Base-by-base conservation (phyloP, 1,140 invertebrate genomes). In the Cydia pomonella region DNA sequence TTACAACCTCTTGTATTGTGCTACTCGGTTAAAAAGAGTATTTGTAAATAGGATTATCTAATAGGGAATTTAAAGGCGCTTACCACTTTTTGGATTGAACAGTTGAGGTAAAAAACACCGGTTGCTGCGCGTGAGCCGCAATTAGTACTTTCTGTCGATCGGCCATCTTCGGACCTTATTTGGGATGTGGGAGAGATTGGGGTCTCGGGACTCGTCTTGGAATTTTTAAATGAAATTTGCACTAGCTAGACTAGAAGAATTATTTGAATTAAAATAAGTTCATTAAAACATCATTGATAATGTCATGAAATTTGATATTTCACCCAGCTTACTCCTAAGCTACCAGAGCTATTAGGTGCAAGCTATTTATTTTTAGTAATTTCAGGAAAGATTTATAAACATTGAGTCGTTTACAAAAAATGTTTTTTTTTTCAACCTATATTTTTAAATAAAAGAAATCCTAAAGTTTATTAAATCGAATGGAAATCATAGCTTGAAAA, bases 91-190 rank as follows among this genome's bases (percentile, higher is more conserved):
- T 23, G 53, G 6, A 12, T 23, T 21, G 9, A n/a, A 12, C 1
- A 23, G 12, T 10, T 59, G 21, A 12, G 53, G 18, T 59, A 59
- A 59, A 59, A 59, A 59, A 59, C 18, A 23, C 18, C 53, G 21
- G 53, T 23, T 9, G 21, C 18, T 23, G 53, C 18, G 53, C 53
- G 53, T 59, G 53, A n/a, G 53, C 23, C 7, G 53, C 53, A 59
- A 59, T 59, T 59, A 59, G 53, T 59, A 59, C 53, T 59, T 59
- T 59, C 53, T 59, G 21, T 21, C 53, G 53, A 59, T 59, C 53
- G 21, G 53, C 53, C 53, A 59, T 59, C 53, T 59, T 59, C 53
- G 53, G 53, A 7, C 53, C 53, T 59, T 59, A 59, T 59, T 59
- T 59, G 53, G 53, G 53, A 59, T 23, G 21, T 23, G 21, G 10